Base-by-base conservation (phyloP, 2,113 vertebrate genomes). In the Cebus imitator region DNA sequence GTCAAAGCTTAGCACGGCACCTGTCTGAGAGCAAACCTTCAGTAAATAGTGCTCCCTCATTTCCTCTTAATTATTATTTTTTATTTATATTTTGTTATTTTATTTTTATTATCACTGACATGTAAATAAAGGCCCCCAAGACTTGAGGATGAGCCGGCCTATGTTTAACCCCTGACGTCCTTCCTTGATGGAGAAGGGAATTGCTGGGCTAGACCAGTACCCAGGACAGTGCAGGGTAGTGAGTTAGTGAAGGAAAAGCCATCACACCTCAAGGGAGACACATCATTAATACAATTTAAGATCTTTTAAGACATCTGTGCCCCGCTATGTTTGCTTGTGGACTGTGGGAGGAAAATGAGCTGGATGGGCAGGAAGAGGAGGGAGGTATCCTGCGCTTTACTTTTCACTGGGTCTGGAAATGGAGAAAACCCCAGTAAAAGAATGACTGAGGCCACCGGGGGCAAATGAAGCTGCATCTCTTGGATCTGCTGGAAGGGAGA, bases 101-200 rank as follows among this genome's bases (percentile, higher is more conserved):
- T 78, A n/a, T 64, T 90, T 79, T 79, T 80, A 57, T 92, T 89
- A 37, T 94, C 52, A 84, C 12, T 32, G 94, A 93, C 90, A 88
- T 84, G 7, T 79, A 87, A 66, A 82, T 50, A 66, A 87, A 89
- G 21, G 32, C 35, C 18, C 61, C 58, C 8, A 68, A 66, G 16
- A 4, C 61, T 82, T 12, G 23, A 90, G 35, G 81, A 68, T 35
- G 43, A 90, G 58, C 6, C 13, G 16, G 40, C 66, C 32, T 80
- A 8, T 37, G 32, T 73, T 93, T 64, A 82, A 72, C n/a, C 17
- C 32, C 30, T 25, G 10, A 6, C 43, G 6, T 78, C 6, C 25
- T 78, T 90, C 30, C 52, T 64, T 73, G 68, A 11, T 48, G n/a
- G 40, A 8, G 66, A 73, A 52, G 58, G 61, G 18, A 86, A 55